phyloP scores from a whole-genome alignment of 1,140 invertebrate genomes.

The Nomia melanderi region DNA sequence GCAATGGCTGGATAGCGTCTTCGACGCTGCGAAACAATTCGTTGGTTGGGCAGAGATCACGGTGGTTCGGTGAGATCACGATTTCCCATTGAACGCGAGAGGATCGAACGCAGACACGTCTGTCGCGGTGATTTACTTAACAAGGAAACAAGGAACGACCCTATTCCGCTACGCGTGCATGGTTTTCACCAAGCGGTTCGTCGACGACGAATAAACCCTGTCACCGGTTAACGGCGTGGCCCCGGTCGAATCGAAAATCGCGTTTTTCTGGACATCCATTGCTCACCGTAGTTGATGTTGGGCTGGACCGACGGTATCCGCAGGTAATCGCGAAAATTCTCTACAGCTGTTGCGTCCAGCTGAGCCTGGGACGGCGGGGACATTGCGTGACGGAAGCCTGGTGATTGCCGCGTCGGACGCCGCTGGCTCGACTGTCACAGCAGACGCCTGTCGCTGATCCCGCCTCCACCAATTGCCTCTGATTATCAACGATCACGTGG shows the following conservation, averaged over 20 bases:
- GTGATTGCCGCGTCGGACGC: constrained; percentile 47
- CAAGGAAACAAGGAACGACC: constrained; percentile 56
- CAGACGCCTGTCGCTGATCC: constrained; percentile 60
- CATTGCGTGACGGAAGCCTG: constrained; percentile 54
- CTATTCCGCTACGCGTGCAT: constrained; percentile 30
- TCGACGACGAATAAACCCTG: neutral
- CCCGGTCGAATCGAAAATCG: too few species aligned
- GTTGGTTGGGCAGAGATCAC: neutral
- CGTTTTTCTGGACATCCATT: too few species aligned
- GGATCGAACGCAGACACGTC: neutral
- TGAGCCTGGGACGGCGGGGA: constrained; percentile 62
- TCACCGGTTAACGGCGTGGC: too few species aligned
- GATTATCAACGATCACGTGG: constrained; percentile 59
- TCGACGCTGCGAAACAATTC: constrained; percentile 61
- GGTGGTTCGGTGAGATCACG: too few species aligned
- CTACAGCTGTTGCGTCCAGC: constrained; percentile 84
- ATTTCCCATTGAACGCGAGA: neutral
- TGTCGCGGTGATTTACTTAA: constrained; percentile 40
- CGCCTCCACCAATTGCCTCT: constrained; percentile 59
- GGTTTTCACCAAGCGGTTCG: neutral
- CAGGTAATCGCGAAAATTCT: constrained; percentile 90
- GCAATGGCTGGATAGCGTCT: constrained; percentile 72
- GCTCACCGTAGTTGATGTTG: constrained; percentile 90
- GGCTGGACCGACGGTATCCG: constrained; percentile 91
- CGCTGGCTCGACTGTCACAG: constrained; percentile 66